Conservation (phyloP, 2,888 invertebrate genomes). For the Plagodis pulveraria region DNA sequence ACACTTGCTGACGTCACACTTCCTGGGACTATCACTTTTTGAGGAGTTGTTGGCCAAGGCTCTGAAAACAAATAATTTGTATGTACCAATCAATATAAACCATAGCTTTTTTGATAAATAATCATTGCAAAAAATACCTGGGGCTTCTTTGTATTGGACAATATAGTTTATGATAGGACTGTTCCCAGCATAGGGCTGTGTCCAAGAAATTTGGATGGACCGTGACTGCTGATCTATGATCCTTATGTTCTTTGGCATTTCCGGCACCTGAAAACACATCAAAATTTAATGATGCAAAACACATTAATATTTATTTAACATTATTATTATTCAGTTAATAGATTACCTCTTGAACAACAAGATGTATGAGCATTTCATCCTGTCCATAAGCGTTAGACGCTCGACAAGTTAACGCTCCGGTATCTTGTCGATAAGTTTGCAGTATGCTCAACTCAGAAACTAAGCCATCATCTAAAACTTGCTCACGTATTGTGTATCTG, state of each 20-base stretch:
- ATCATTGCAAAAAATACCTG: slow-evolving; percentile 78
- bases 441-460: slow-evolving; percentile 94
- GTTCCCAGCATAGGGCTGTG: slow-evolving; percentile 94
- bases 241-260: slow-evolving; percentile 94
- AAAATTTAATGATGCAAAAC: too few relatives aligned
- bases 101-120: too few relatives aligned
- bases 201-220: slow-evolving; percentile 94
- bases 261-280: slow-evolving; percentile 89
- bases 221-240: slow-evolving; percentile 94
- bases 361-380: slow-evolving; percentile 95
- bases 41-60: slow-evolving; percentile 92
- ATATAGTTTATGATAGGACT: slow-evolving; percentile 95
- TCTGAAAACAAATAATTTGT: slow-evolving; percentile 75
- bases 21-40: slow-evolving; percentile 92
- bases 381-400: slow-evolving; percentile 96
- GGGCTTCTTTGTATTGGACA: slow-evolving; percentile 94
- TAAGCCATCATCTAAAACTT: slow-evolving; percentile 91
- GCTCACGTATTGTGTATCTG: slow-evolving; percentile 90
- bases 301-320: too few relatives aligned
- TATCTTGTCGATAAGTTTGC: slow-evolving; percentile 94
- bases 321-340: too few relatives aligned
- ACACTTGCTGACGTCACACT: slow-evolving; percentile 93
- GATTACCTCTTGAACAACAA: slow-evolving; percentile 93
- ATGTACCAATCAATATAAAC: too few relatives aligned
- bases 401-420: slow-evolving; percentile 94